Conservation (phyloP, 2,113 vertebrate species). For the Noctilio leporinus region DNA sequence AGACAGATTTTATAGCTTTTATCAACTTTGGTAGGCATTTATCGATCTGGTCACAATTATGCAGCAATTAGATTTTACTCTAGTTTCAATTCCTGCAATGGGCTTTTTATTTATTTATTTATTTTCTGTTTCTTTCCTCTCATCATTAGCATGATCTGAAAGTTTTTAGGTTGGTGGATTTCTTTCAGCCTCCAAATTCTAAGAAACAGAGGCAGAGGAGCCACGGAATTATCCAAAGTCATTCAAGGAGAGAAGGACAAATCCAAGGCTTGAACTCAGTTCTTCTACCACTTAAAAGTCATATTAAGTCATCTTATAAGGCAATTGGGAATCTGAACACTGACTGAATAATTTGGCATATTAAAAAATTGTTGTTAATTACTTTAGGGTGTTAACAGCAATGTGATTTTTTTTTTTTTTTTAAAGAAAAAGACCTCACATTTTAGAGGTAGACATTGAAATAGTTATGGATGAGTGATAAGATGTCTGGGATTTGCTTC, state of each 20-base stretch:
- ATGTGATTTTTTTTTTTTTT: background rate
- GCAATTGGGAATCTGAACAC: background rate
- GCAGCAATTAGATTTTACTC: conserved; percentile 11
- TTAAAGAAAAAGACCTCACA: background rate
- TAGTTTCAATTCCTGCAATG: background rate
- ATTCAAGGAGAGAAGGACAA: background rate
- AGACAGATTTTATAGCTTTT: conserved; percentile 10
- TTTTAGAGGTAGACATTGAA: background rate
- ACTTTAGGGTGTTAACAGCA: background rate
- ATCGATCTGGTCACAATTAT: conserved; percentile 11
- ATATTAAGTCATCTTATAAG: background rate
- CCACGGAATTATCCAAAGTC: background rate
- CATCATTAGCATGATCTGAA: background rate
- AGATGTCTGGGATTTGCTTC: background rate
- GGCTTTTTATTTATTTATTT: background rate
- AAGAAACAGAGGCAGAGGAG: background rate
- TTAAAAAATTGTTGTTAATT: background rate
- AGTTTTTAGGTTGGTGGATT: background rate
- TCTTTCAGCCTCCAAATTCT: background rate
- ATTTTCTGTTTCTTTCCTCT: background rate
- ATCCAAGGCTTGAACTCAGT: background rate
- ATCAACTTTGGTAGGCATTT: background rate
- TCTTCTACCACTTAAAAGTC: background rate
- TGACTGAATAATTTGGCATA: background rate
- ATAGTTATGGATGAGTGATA: background rate